Percentiles rank a stretch among this genome's conserved stretches.
Evolutionary conservation across 92 coral and sea anemone genomes (phyloP).

Genomic region (Palythoa caribaeorum): DNA sequence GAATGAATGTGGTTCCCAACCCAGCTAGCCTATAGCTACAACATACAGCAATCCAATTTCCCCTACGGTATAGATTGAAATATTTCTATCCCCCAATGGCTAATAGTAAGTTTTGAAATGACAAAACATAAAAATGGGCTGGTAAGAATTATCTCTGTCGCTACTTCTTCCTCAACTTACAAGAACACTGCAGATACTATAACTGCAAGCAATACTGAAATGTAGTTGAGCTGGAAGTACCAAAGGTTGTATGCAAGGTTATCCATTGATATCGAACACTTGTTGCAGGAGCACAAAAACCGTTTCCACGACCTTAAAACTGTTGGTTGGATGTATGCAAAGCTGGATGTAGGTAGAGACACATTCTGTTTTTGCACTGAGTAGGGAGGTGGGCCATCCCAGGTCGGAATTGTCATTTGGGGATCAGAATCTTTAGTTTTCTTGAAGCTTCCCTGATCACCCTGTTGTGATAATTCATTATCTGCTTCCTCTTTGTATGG

Average conservation of each 20-base stretch:
- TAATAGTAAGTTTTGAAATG: no score
- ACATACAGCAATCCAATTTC: no score
- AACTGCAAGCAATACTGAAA: conserved; percentile 32
- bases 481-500: not conserved
- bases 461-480: not conserved
- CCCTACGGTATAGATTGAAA: no score
- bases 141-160: not conserved
- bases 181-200: conserved; percentile 10
- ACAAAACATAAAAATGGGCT: no score
- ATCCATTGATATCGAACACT: conserved; percentile 33
- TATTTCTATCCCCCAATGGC: no score
- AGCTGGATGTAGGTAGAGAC: not conserved
- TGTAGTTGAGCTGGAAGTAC: conserved; percentile 47
- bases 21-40: no score
- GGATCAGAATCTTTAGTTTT: not conserved
- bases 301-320: conserved; percentile 38
- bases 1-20: no score
- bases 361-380: not conserved
- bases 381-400: conserved; percentile 5
- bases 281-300: conserved; percentile 32
- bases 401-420: not conserved
- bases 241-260: conserved; percentile 35
- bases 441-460: not conserved
- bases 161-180: not conserved
- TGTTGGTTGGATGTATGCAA: conserved; percentile 31